Evolutionary conservation across 1,140 invertebrate species (phyloP).

Genomic region (Drosophila orena): DNA sequence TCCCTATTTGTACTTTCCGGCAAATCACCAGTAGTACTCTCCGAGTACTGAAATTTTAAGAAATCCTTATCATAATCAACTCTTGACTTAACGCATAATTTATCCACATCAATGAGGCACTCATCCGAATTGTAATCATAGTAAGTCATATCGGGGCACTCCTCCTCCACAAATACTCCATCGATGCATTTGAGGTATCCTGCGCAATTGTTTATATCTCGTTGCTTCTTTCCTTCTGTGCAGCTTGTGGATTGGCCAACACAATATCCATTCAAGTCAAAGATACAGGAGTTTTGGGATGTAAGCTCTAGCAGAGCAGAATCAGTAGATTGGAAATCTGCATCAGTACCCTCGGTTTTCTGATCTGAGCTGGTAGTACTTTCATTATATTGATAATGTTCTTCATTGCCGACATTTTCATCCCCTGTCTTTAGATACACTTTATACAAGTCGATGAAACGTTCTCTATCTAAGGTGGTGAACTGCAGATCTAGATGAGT

Average conservation of each 20-base stretch:
- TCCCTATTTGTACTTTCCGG: background rate
- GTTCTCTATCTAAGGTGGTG: no score
- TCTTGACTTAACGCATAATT: conserved; percentile 9
- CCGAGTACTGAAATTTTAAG: background rate
- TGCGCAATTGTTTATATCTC: conserved; percentile 35
- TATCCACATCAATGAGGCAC: conserved; percentile 31
- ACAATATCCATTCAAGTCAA: background rate
- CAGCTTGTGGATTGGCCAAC: conserved; percentile 2
- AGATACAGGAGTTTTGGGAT: background rate
- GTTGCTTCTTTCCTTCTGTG: conserved; percentile 15
- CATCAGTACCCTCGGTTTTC: no score
- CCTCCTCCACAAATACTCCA: background rate
- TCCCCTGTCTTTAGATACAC: no score
- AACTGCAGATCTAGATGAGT: background rate
- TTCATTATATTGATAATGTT: no score
- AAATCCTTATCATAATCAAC: background rate
- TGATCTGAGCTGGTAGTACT: background rate
- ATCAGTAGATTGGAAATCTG: background rate
- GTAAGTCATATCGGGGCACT: conserved; percentile 25
- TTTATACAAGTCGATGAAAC: no score
- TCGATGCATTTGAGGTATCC: conserved; percentile 38
- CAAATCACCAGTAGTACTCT: background rate
- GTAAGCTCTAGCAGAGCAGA: background rate
- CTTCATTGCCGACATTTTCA: no score
- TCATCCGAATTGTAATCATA: conserved; percentile 10